Conservation (phyloP, 2,797 vertebrate genomes). For the Crenuchus spilurus region DNA sequence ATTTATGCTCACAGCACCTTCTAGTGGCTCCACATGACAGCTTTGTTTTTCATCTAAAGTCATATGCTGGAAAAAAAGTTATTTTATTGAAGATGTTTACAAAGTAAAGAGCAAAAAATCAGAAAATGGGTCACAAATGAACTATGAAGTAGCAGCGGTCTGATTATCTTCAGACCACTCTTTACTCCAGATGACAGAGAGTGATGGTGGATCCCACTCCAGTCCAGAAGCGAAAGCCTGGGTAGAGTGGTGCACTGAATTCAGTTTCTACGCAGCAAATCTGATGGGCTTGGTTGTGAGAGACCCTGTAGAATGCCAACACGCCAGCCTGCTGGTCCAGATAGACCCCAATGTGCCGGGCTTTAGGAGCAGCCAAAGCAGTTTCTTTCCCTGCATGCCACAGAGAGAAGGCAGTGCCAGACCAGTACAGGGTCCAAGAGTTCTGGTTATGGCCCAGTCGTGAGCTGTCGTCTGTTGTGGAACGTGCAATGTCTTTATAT, state of each 20-base stretch:
- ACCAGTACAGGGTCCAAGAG: slow-evolving; percentile 83
- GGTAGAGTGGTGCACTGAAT: slow-evolving; percentile 74
- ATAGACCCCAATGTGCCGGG: slow-evolving; percentile 74
- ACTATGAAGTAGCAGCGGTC: too few species aligned
- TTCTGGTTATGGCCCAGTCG: slow-evolving; percentile 75
- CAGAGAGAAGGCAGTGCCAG: slow-evolving; percentile 75
- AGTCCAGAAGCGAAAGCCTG: slow-evolving; percentile 78
- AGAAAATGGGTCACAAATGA: background rate
- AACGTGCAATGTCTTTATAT: slow-evolving; percentile 72
- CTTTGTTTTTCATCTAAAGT: too few species aligned
- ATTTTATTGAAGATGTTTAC: background rate
- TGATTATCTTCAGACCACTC: too few species aligned
- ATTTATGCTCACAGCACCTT: background rate
- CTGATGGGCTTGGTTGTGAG: slow-evolving; percentile 67
- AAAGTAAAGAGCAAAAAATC: too few species aligned
- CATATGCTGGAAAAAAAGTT: too few species aligned
- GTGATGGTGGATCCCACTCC: slow-evolving; percentile 64
- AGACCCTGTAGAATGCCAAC: slow-evolving; percentile 76
- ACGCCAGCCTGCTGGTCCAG: slow-evolving; percentile 77
- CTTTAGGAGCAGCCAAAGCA: slow-evolving; percentile 69
- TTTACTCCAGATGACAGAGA: slow-evolving; percentile 68
- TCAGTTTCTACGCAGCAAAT: slow-evolving; percentile 71
- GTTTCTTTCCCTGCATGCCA: slow-evolving; percentile 76
- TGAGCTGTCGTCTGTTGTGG: slow-evolving; percentile 66
- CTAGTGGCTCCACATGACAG: slow-evolving; percentile 5